A percentile compares a stretch with the other conserved stretches of the same genome.
These are phyloP conservation scores for Gallinago solitaria DNA, from an alignment of 2,797 vertebrate species.

Conservation along the genomic window DNA sequence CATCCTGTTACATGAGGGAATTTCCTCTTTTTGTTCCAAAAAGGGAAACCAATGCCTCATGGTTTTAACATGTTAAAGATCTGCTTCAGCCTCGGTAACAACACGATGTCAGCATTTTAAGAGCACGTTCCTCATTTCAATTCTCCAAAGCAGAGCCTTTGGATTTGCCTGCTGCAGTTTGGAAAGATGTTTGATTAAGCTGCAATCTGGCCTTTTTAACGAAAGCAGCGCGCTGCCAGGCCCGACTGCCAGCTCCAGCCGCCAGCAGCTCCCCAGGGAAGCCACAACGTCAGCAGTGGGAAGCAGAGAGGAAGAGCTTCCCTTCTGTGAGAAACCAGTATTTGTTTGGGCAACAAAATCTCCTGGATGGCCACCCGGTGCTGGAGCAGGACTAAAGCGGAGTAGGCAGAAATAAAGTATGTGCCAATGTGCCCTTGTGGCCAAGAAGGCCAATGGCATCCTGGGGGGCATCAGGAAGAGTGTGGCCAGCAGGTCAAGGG, in stretches of 20 bases:
- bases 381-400: background rate
- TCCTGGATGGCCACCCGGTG: fast-evolving
- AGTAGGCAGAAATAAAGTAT: background rate
- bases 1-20: slow-evolving; percentile 23
- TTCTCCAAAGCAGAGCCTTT: slow-evolving; percentile 44
- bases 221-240: background rate
- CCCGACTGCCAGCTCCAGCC: slow-evolving; percentile 5
- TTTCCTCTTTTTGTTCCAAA: slow-evolving; percentile 52
- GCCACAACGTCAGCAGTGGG: background rate
- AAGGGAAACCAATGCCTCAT: slow-evolving; percentile 11
- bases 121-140: slow-evolving; percentile 25
- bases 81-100: background rate
- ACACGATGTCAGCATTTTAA: slow-evolving; percentile 11
- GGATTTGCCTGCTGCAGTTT: slow-evolving; percentile 24
- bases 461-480: too few species aligned
- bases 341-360: background rate
- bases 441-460: too few species aligned
- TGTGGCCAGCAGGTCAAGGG: too few species aligned
- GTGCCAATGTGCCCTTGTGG: background rate
- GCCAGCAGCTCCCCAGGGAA: background rate
- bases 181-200: slow-evolving; percentile 39
- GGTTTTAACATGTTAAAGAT: background rate
- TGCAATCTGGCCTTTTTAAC: slow-evolving; percentile 22
- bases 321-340: background rate
- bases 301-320: background rate